Evolutionary conservation across 2,888 invertebrate genomes (phyloP).

Genomic region (Boloria euphrosyne): DNA sequence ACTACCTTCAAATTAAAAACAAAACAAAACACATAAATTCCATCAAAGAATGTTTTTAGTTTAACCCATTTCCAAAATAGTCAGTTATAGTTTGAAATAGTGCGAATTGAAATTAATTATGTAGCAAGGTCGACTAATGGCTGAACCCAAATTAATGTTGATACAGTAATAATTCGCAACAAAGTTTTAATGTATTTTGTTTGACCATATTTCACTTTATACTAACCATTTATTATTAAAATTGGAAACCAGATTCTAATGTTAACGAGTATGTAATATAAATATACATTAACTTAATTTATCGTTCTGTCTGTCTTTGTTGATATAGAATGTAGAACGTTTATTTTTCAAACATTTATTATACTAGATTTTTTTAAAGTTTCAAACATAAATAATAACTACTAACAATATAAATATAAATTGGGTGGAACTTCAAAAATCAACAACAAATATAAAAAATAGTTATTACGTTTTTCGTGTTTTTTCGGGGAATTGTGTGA

Average conservation of each 20-base stretch:
- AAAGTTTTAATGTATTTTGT: constrained; percentile 55
- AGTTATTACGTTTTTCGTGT: no score
- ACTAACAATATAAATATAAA: no score
- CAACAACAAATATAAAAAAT: no score
- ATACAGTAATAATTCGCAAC: constrained; percentile 56
- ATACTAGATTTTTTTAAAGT: no score
- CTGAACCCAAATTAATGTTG: constrained; percentile 52
- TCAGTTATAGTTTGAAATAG: constrained; percentile 20
- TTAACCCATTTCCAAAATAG: constrained; percentile 12
- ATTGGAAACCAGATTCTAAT: constrained; percentile 13
- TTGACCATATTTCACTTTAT: constrained; percentile 47
- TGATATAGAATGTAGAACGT: background rate
- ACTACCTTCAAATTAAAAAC: no score
- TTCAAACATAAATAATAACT: no score
- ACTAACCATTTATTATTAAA: constrained; percentile 31
- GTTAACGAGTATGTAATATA: constrained; percentile 15
- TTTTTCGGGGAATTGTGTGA: no score
- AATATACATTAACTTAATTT: background rate
- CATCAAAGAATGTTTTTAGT: background rate
- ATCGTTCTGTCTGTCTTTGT: background rate
- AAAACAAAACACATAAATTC: no score
- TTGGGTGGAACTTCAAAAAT: no score
- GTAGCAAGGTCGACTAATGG: constrained; percentile 55
- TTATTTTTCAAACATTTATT: no score
- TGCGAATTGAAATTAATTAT: constrained; percentile 60